Base-by-base conservation (phyloP, 1,140 invertebrate species). In the Drosophila mayri region DNA sequence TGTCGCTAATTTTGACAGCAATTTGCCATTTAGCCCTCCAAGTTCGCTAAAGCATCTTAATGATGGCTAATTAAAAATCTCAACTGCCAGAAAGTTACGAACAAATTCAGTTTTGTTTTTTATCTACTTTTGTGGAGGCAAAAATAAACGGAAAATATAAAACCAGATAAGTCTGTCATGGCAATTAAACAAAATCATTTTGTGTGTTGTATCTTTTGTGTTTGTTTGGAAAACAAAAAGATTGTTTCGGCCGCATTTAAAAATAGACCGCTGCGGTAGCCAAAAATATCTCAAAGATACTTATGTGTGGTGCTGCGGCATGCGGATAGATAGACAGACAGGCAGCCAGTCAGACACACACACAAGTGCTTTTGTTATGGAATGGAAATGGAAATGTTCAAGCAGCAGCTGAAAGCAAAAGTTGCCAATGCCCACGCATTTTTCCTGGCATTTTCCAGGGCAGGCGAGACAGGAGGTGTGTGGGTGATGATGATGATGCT, bases 1-100 rank as follows among this genome's bases (percentile, higher is more conserved):
- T 81, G 73, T 84, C 77, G 77, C 73, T 84, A 84, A 88, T 88
- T 88, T 88, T 88, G 80, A 88, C 80, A 88, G 74, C 62, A 88
- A 88, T 87, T 83, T 80, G 76, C 80, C 58, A 73, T 79, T 71
- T 78, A 40, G 57, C 32, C 35, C 47, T 38, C 37, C 46, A 44
- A 47, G 44, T 72, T 79, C 49, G 44, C 18, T 43, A 78, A 64
- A 50, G 74, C 73, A 61, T 77, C 74, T 86, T 76, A 81, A 72
- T 80, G 85, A 68, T 85, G 77, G 74, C 85, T 85, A 88, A 88
- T 88, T 90, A 90, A 88, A 88, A 81, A 77, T 55, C 68, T 70
- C 68, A 90, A 85, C 68, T 79, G 83, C 37, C 79, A 87, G 50
- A 71, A 87, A 87, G 65, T 79, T 64, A 28, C 41, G 50, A 70